Base-by-base conservation (phyloP, 2,113 vertebrate genomes). In the Laterallus jamaicensis region DNA sequence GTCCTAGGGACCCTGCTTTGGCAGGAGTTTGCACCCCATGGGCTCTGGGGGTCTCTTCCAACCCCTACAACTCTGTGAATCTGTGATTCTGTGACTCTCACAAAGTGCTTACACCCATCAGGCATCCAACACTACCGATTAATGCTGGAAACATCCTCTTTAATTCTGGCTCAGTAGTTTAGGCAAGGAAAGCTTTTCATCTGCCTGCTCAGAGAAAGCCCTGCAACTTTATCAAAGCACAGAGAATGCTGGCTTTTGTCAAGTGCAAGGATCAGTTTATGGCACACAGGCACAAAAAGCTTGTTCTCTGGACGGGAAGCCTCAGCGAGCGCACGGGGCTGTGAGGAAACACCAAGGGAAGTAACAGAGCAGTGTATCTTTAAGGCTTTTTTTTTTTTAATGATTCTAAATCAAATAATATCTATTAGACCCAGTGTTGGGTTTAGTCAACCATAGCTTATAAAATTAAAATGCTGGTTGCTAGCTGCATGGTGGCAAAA, bases 381-480 rank as follows among this genome's bases (percentile, higher is more conserved):
- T 97, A 97, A 96, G 92, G 83, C 60, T 90, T 95, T 79, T 95
- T 85, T 94, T 95, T 94, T 93, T 87, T 90, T 86, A 15, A 42
- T 80, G 86, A 78, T 92, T 96, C 95, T 95, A 97, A 97, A 97
- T 97, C 96, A 97, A 97, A 97, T 97, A 97, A 91, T 96, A 96
- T 94, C 93, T 97, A 97, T 97, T 96, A 97, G 97, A 97, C 86
- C 50, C 84, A 94, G 90, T 93, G 93, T 95, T 97, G 97, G 82
- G 97, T 96, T 97, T 97, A 98, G 93, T 97, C 98, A 98, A 97
- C 96, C 97, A 96, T 97, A 55, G 88, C 96, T 97, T 86, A 88
- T 85, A 96, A 95, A 97, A 98, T 97, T 98, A 98, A 97, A 97
- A 97, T 95, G 97, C 96, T 96, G 85, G 95, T 97, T 97, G 96